phyloP scores from a whole-genome alignment of 2,113 vertebrate species.

The Xiphorhynchus elegans region DNA sequence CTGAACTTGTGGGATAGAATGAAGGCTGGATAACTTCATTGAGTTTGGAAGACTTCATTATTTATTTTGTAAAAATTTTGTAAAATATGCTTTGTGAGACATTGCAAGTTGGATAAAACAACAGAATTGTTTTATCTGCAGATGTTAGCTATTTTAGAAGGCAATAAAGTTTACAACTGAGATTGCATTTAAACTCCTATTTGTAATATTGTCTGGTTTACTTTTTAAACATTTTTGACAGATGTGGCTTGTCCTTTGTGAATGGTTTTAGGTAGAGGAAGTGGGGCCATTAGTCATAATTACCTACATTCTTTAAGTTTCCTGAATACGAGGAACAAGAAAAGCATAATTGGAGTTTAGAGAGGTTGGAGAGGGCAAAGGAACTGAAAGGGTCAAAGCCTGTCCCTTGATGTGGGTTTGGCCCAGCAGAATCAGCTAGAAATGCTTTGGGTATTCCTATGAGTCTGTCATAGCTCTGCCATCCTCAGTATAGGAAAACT shows the following conservation, averaged over 20 bases:
- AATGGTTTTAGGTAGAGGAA: not conserved
- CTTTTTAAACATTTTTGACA: not conserved
- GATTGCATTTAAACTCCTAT: not conserved
- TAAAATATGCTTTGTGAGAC: not conserved
- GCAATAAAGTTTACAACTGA: not conserved
- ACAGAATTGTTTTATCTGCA: not conserved
- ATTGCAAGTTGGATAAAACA: not conserved
- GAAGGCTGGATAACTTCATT: not conserved
- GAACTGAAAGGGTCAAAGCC: not conserved
- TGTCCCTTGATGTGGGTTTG: not conserved
- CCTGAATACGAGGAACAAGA: not conserved
- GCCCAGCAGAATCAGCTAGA: not conserved
- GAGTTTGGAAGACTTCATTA: not conserved
- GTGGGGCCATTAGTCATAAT: not conserved
- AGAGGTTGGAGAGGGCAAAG: not conserved
- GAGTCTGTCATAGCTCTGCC: not conserved
- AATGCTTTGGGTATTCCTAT: not conserved
- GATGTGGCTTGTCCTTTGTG: not conserved
- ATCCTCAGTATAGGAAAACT: not conserved
- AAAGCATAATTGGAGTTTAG: not conserved
- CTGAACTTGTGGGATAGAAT: not conserved
- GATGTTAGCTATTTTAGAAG: not conserved
- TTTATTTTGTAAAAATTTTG: not conserved
- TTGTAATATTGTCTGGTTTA: not conserved
- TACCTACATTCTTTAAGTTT: not conserved